Evolutionary conservation across 2,888 invertebrate genomes (phyloP).

Genomic region (Micoletzkya japonica): DNA sequence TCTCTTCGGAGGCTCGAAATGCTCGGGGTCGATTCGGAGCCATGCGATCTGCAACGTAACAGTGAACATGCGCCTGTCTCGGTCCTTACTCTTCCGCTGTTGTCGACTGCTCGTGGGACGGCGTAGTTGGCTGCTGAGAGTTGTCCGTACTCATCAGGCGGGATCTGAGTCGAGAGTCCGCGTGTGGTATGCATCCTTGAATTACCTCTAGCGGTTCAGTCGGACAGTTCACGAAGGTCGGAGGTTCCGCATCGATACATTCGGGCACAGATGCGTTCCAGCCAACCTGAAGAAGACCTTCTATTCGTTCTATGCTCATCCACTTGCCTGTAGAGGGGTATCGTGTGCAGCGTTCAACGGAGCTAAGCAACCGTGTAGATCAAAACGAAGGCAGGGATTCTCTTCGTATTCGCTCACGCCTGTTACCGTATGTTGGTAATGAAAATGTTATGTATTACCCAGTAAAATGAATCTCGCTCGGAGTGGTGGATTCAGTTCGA

Average conservation of each 20-base stretch:
- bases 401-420: constrained; percentile 95
- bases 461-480: constrained; percentile 28
- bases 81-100: constrained; percentile 74
- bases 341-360: constrained; percentile 33
- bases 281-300: constrained; percentile 50
- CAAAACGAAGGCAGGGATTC: constrained; percentile 92
- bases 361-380: constrained; percentile 87
- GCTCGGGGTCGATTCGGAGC: constrained; percentile 86
- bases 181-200: too few relatives aligned
- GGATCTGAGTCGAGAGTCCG: constrained; percentile 66
- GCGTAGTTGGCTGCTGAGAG: constrained; percentile 87
- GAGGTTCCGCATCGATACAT: constrained; percentile 82
- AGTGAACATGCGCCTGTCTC: neutral
- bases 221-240: constrained; percentile 93
- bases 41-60: constrained; percentile 77
- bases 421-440: too few relatives aligned
- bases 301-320: neutral
- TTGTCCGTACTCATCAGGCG: constrained; percentile 82
- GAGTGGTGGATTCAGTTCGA: constrained; percentile 88
- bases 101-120: constrained; percentile 90
- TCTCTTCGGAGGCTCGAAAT: constrained; percentile 70
- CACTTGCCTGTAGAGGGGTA: neutral
- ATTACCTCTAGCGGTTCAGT: constrained; percentile 72
- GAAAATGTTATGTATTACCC: too few relatives aligned
- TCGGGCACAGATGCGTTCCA: constrained; percentile 63